Evolutionary conservation across 2,113 vertebrate genomes (phyloP).

Genomic region (Cebidichthys violaceus): DNA sequence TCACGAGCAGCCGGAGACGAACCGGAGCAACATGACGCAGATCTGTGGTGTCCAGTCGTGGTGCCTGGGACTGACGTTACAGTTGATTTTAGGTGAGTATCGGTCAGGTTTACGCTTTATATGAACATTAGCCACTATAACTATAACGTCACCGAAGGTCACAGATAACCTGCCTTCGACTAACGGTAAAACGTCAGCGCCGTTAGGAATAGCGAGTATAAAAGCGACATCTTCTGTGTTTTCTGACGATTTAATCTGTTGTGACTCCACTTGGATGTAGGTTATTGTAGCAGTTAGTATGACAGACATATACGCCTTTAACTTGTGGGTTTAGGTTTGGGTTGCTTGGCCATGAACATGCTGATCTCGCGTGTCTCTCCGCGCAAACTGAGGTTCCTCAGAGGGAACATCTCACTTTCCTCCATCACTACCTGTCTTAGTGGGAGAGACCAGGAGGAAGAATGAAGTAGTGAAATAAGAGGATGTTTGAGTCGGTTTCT

Average conservation of each 20-base stretch:
- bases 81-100: conserved; percentile 75
- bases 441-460: neutral
- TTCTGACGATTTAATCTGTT: neutral
- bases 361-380: neutral
- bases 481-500: neutral
- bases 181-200: accelerated
- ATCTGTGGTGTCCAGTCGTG: conserved; percentile 43
- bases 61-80: conserved; percentile 48
- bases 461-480: neutral
- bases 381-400: no score
- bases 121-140: neutral
- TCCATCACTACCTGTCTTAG: neutral
- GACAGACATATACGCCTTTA: neutral
- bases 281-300: accelerated
- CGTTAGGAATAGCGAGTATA: no score
- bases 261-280: neutral
- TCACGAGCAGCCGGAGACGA: neutral
- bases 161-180: neutral
- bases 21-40: conserved; percentile 69
- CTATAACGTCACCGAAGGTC: conserved; percentile 21
- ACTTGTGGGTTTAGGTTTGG: neutral
- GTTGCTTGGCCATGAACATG: neutral
- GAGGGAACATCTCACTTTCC: no score
- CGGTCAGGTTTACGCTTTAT: neutral
- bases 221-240: neutral